Percentiles rank a stretch among this genome's conserved stretches.
Conservation (phyloP, 2,113 vertebrate genomes). For the Alethe castanea region DNA sequence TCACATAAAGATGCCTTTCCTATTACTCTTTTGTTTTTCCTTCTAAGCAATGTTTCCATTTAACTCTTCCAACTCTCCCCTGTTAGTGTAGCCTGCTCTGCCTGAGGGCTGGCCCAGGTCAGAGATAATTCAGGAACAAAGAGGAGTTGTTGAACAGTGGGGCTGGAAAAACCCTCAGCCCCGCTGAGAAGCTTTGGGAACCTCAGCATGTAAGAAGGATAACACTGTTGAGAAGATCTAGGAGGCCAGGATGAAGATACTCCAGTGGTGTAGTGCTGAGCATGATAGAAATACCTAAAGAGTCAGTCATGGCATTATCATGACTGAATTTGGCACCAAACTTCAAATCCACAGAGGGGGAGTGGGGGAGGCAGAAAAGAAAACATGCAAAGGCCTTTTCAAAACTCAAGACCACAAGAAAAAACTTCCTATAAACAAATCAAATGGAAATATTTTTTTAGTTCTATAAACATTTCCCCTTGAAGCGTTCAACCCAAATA, state of each 20-base stretch:
- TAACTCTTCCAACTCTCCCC: constrained; percentile 59
- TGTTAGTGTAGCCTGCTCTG: background rate
- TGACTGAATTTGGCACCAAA: constrained; percentile 36
- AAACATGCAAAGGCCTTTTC: constrained; percentile 57
- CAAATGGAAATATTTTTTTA: constrained; percentile 70
- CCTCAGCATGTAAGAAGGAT: background rate
- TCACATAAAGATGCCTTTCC: constrained; percentile 76
- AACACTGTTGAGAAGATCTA: background rate
- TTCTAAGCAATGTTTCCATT: constrained; percentile 63
- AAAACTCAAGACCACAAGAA: constrained; percentile 65
- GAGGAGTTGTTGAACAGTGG: background rate
- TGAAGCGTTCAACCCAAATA: constrained; percentile 66
- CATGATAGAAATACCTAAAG: constrained; percentile 31
- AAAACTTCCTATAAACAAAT: constrained; percentile 68
- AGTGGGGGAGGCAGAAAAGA: constrained; percentile 20
- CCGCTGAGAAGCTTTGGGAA: background rate
- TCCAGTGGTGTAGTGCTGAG: background rate
- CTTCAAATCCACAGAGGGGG: background rate
- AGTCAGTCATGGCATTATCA: constrained; percentile 41
- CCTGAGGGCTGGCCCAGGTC: background rate
- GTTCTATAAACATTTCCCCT: constrained; percentile 64
- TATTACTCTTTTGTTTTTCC: constrained; percentile 73
- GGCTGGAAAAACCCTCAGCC: background rate
- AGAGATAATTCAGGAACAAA: background rate
- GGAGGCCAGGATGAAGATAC: background rate